phyloP scores from a whole-genome alignment of 2,888 invertebrate species.

The Aplocera efformata region DNA sequence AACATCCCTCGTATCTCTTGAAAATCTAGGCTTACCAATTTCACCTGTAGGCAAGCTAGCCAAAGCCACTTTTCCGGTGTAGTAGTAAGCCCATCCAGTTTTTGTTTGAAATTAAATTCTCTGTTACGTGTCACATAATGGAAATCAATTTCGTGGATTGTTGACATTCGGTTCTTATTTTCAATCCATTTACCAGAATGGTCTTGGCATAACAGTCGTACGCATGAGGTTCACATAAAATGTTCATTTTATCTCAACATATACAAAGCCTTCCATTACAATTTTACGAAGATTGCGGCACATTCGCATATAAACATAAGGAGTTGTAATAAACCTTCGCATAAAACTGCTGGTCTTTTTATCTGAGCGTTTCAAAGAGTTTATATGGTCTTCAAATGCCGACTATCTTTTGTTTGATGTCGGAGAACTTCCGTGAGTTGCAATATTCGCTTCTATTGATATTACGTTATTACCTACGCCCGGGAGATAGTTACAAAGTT shows the following conservation, averaged over 20 bases:
- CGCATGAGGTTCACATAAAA: slow-evolving; percentile 1
- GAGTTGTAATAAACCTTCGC: slow-evolving; percentile 11
- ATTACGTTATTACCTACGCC: background rate
- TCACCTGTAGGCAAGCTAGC: too few relatives aligned
- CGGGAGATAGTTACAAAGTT: background rate
- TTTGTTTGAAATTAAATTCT: too few relatives aligned
- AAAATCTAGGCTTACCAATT: too few relatives aligned
- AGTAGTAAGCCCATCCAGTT: too few relatives aligned
- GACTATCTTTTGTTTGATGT: slow-evolving; percentile 7
- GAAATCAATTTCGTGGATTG: too few relatives aligned
- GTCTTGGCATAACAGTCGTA: background rate
- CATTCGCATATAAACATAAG: slow-evolving; percentile 7
- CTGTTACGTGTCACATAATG: too few relatives aligned
- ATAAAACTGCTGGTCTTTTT: slow-evolving; percentile 14
- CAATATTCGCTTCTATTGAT: background rate
- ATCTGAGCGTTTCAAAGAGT: slow-evolving; percentile 5
- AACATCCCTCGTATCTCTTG: slow-evolving; percentile 2
- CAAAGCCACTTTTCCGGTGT: too few relatives aligned
- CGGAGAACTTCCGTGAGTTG: background rate
- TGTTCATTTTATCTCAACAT: slow-evolving; percentile 5
- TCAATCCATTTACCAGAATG: too few relatives aligned
- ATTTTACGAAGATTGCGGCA: slow-evolving; percentile 14
- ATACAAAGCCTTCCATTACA: slow-evolving; percentile 8
- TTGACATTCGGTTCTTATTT: too few relatives aligned
- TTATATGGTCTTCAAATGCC: background rate